phyloP scores from a whole-genome alignment of 2,797 vertebrate genomes.

The Helicolenus hilgendorfi region DNA sequence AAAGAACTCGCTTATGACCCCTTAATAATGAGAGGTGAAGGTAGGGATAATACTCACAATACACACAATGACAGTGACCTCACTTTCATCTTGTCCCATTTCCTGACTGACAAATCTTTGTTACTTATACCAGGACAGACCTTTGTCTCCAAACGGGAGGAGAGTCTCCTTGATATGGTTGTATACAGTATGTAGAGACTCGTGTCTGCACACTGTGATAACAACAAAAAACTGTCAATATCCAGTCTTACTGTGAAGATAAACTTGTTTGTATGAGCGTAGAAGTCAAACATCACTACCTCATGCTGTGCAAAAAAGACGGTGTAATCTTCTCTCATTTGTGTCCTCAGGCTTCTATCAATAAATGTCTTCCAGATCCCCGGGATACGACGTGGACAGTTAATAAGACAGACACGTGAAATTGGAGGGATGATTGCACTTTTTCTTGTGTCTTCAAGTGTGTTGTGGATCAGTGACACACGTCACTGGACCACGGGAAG shows the following conservation, averaged over 20 bases:
- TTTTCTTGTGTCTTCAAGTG: neutral
- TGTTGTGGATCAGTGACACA: neutral
- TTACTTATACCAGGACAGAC: neutral
- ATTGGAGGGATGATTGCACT: neutral
- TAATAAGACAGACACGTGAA: neutral
- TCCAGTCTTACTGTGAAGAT: neutral
- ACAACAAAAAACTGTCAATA: neutral
- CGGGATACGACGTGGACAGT: too few species aligned
- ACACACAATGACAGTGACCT: conserved; percentile 29
- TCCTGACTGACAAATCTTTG: conserved; percentile 56
- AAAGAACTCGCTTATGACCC: conserved; percentile 11
- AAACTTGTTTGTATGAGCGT: neutral
- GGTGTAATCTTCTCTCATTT: neutral
- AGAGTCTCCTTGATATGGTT: neutral
- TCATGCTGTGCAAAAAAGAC: neutral
- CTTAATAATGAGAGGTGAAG: conserved; percentile 21
- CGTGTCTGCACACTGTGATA: conserved; percentile 16
- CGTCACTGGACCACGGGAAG: neutral
- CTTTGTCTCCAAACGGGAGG: conserved; percentile 2
- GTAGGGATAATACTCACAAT: conserved; percentile 5
- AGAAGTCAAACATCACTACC: neutral
- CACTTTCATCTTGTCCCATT: conserved; percentile 48
- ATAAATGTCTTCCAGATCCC: neutral
- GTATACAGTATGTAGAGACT: neutral
- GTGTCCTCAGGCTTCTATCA: neutral